Base-by-base conservation (phyloP, 2,888 invertebrate genomes). In the Rhingia rostrata region DNA sequence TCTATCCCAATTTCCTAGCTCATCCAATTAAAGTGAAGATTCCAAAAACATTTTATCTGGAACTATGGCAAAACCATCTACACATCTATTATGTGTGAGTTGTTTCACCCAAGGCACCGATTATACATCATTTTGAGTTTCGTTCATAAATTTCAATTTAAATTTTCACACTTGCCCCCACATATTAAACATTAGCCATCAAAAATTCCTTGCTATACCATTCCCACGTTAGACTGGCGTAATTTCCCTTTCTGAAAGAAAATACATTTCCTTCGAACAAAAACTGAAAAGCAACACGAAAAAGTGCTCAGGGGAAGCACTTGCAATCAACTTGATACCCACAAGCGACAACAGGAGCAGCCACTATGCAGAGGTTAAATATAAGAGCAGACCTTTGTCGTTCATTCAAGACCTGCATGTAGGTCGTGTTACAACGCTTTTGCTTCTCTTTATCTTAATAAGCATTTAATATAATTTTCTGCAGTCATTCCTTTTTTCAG, bases 251-350 rank as follows among this genome's bases (percentile, higher is more conserved):
- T 35, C 43, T 3, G 5, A 45, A 61, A 43, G 45, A n/a, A 61
- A 41, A 67, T 33, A 43, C 51, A n/a, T 41, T 56, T 58, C 7
- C 33, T 53, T 41, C 35, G 33, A 56, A 39, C 14, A 69, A 33
- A 37, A 39, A 4, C 6, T 14, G 30, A 63, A 41, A 56, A 45
- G 22, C 12, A 58, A 7, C 56, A 10, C 49, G 4, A 64, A 82
- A 69, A 82, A 49, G 35, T 72, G 41, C 67, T 64, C 60, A 14
- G 22, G 60, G 72, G 51, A 77, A 72, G 47, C 78, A 78, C 72
- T 83, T 73, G 78, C 73, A 83, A 83, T 83, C 83, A 78, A 78
- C 63, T 83, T 74, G 51, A 83, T 83, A 58, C 79, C 82, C 83
- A 78, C 60, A 39, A 63, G 73, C 60, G 61, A 80, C 66, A 67